Base-by-base conservation (phyloP, 1,140 invertebrate genomes). In the Drosophila kurseongensis region DNA sequence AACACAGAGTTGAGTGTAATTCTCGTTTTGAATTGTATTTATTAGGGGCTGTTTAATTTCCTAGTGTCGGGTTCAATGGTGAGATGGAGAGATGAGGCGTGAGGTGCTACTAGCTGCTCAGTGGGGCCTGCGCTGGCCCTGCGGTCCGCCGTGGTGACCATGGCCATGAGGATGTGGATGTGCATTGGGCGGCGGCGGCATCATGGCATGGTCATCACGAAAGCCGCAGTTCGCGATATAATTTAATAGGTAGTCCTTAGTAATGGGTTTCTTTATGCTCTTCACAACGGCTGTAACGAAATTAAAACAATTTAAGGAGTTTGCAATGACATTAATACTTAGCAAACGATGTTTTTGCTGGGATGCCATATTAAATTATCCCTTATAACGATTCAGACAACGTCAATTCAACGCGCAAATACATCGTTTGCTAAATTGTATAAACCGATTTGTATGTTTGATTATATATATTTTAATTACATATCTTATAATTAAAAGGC, bases 211-310 rank as follows among this genome's bases (percentile, higher is more conserved):
- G 76, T 96, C 95, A 67, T 95, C 94, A 29, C 93, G 91, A 91
- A 94, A 96, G 60, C 94, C 93, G 67, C 95, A 92, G 8, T 92
- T 93, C 8, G 95, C 93, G 71, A 98, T 98, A 86, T 93, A 97
- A 36, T 95, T 93, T 29, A 98, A 90, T 13, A 98, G 94, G 62
- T 93, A 93, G 27, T 98, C 95, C 91, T 96, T 96, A 1, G 97
- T 98, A 0, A 98, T 95, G 0, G 98, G 98, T 79, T 96, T 92
- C 16, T 83, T 84, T 85, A 99, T 96, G 80, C 95, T 96, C 41
- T 94, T 92, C 69, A 93, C 94, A 32, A 97, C 96, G 73, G 95
- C 94, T 96, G 92, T 0, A 7, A 61, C n/a, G 8, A 10, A 16
- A 38, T 38, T 13, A 12, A 38, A 38, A 4, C 3, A n/a, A 38